A percentile compares a stretch with the other conserved stretches of the same genome.
phyloP scores from a whole-genome alignment of 2,888 invertebrate species.

The Rhopalosiphum nymphaeae region DNA sequence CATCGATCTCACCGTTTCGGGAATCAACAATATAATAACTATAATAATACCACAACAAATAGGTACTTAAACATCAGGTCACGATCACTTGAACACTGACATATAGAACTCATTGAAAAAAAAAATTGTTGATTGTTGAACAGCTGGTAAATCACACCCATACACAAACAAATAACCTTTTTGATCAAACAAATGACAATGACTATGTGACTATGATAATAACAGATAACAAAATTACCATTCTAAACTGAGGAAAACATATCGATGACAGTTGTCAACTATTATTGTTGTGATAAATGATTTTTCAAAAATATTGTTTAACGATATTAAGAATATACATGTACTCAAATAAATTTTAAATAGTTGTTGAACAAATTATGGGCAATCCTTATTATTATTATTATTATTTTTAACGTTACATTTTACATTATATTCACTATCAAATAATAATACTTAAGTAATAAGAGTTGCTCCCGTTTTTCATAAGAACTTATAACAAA shows the following conservation, averaged over 20 bases:
- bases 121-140: not conserved
- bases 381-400: not conserved
- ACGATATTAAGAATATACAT: no score
- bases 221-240: not conserved
- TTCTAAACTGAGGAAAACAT: not conserved
- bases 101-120: not conserved
- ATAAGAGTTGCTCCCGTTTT: not conserved
- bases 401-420: not conserved
- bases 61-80: no score
- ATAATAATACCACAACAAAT: not conserved
- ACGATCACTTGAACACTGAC: not conserved
- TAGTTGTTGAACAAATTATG: not conserved
- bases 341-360: not conserved
- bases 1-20: not conserved
- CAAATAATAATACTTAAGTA: not conserved
- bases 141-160: not conserved
- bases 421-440: not conserved
- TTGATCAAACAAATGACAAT: not conserved
- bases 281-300: not conserved
- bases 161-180: not conserved
- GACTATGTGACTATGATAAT: no score
- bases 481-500: not conserved
- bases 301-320: not conserved
- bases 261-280: not conserved
- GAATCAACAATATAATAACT: not conserved